phyloP scores from a whole-genome alignment of 2,797 vertebrate species.

The Phataginus tricuspis region DNA sequence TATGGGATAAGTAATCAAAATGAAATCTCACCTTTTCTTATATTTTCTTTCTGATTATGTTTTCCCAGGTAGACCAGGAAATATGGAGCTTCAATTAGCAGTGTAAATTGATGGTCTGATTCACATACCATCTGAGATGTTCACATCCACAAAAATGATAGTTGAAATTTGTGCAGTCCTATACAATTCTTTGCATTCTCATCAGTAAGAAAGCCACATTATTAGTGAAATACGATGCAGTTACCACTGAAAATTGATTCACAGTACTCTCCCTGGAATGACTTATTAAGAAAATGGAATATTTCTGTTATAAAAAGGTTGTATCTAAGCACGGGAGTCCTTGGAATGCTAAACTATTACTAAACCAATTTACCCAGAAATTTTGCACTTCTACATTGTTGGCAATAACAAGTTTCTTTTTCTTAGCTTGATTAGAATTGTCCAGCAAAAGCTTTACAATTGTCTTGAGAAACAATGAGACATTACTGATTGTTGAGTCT shows the following conservation, averaged over 20 bases:
- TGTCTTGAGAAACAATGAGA: neutral
- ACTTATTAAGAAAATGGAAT: constrained; percentile 22
- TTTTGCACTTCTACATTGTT: neutral
- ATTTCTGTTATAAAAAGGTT: constrained; percentile 38
- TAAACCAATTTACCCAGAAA: constrained; percentile 20
- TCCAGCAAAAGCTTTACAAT: neutral
- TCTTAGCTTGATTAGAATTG: neutral
- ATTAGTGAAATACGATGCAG: constrained; percentile 43
- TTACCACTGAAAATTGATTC: constrained; percentile 11
- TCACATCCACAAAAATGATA: constrained; percentile 21
- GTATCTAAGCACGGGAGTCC: neutral
- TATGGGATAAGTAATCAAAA: neutral
- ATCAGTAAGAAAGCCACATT: neutral
- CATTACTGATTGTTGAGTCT: neutral
- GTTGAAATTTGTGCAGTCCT: neutral
- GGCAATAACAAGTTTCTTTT: neutral
- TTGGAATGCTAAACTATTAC: neutral
- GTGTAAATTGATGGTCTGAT: constrained; percentile 26
- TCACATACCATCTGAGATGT: neutral
- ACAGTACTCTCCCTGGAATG: neutral
- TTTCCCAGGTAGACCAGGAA: neutral
- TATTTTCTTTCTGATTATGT: neutral
- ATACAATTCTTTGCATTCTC: constrained; percentile 13
- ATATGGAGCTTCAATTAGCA: constrained; percentile 25
- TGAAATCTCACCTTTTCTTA: neutral